A percentile compares a stretch with the other conserved stretches of the same genome.
These are phyloP conservation scores for Calyptommatus sinebrachiatus DNA, from an alignment of 2,113 vertebrate genomes.

Conservation along the genomic window DNA sequence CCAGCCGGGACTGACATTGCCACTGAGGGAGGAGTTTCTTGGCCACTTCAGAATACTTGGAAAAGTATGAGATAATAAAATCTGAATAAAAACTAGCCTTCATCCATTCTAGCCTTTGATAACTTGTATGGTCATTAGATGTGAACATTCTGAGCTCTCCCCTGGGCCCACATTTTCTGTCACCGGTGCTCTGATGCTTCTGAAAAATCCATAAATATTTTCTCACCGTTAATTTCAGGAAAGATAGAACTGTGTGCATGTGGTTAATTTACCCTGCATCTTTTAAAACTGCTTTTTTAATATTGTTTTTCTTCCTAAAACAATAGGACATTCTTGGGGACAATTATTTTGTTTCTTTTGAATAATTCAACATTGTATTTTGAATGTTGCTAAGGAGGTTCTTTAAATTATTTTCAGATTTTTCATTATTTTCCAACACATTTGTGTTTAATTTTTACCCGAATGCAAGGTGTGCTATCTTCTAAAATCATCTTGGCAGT, in stretches of 20 bases:
- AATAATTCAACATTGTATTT: background rate
- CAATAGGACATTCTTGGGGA: background rate
- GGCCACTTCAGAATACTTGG: constrained; percentile 68
- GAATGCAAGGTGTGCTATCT: background rate
- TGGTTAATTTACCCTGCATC: background rate
- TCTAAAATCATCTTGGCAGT: background rate
- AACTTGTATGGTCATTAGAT: constrained; percentile 46
- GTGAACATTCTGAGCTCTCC: constrained; percentile 27
- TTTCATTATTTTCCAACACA: background rate
- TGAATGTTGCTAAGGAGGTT: background rate
- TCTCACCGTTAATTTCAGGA: background rate
- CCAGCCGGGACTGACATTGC: constrained; percentile 68
- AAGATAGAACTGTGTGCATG: background rate
- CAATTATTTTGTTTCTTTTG: constrained; percentile 22
- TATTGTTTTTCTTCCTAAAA: background rate
- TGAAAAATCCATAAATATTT: constrained; percentile 13
- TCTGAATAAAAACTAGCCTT: constrained; percentile 70
- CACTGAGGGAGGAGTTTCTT: constrained; percentile 65
- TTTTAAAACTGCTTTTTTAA: background rate
- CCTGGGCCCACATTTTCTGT: constrained; percentile 28
- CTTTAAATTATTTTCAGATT: background rate
- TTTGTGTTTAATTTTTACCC: background rate
- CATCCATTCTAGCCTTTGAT: constrained; percentile 69
- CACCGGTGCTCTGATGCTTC: constrained; percentile 42
- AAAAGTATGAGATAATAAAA: constrained; percentile 72